These are phyloP conservation scores for Lingula anatina DNA, from an alignment of 2,888 invertebrate genomes.

Conservation along the genomic window DNA sequence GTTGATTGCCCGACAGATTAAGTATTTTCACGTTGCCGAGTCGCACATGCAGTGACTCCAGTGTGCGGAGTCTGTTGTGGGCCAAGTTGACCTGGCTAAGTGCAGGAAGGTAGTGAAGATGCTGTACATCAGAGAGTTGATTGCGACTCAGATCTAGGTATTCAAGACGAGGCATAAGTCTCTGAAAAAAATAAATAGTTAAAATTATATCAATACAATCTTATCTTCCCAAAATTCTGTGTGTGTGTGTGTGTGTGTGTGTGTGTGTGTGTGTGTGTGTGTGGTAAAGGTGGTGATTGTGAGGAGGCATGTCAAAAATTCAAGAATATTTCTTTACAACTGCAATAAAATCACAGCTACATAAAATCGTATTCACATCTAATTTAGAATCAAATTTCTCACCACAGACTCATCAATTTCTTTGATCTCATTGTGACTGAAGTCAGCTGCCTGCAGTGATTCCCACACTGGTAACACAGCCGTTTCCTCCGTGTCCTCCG, in stretches of 20 bases:
- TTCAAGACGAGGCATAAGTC: conserved; percentile 57
- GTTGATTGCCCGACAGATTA: conserved; percentile 78
- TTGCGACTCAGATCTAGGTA: conserved; percentile 73
- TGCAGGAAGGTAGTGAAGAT: conserved; percentile 73
- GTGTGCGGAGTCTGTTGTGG: conserved; percentile 67
- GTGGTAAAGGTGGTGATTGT: no score
- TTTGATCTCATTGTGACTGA: conserved; percentile 73
- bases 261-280: no score
- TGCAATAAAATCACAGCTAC: conserved; percentile 1
- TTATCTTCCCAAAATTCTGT: no score
- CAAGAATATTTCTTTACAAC: no score
- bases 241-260: no score
- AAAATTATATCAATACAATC: neutral
- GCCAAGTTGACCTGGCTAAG: conserved; percentile 73
- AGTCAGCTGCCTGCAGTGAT: conserved; percentile 64
- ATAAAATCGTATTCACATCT: neutral
- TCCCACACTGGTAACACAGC: conserved; percentile 53
- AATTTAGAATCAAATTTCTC: conserved; percentile 54
- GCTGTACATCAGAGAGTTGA: conserved; percentile 66
- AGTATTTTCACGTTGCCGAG: conserved; percentile 84
- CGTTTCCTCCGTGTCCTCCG: conserved; percentile 57
- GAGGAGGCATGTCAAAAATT: no score
- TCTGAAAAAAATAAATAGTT: conserved; percentile 24
- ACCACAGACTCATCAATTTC: conserved; percentile 76
- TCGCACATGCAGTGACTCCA: conserved; percentile 70